These are phyloP conservation scores for Thermophis baileyi DNA, from an alignment of 2,113 vertebrate species.

Conservation along the genomic window DNA sequence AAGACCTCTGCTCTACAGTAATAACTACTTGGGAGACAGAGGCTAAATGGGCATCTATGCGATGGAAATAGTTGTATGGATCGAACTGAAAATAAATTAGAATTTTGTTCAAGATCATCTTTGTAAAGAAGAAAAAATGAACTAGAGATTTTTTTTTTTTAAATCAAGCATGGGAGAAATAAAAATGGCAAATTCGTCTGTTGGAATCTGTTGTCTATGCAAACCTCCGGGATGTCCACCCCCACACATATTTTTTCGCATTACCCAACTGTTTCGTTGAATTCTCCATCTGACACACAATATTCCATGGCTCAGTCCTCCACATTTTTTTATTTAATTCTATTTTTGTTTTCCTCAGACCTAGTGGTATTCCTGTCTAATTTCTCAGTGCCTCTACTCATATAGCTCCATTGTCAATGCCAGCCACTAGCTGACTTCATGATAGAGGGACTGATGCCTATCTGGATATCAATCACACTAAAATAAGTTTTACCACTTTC, in stretches of 20 bases:
- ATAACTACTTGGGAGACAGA: neutral
- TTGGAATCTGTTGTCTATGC: neutral
- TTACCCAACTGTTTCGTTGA: neutral
- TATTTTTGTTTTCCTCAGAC: neutral
- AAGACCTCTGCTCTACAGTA: neutral
- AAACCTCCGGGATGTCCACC: neutral
- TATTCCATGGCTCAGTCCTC: neutral
- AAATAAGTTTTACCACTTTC: neutral
- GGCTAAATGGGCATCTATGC: neutral
- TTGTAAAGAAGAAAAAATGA: neutral
- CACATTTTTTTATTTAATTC: neutral
- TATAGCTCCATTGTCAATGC: neutral
- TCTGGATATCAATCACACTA: accelerated
- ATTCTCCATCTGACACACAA: neutral
- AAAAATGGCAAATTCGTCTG: neutral
- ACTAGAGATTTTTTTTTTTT: neutral
- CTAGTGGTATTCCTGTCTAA: neutral
- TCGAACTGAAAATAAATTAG: neutral
- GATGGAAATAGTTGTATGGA: neutral
- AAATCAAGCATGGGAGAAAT: neutral
- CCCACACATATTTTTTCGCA: neutral
- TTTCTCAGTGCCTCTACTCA: neutral
- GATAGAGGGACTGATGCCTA: neutral
- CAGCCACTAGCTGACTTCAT: neutral
- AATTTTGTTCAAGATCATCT: neutral